Evolutionary conservation across 2,888 invertebrate genomes (phyloP).

Genomic region (Tortricodes alternella): DNA sequence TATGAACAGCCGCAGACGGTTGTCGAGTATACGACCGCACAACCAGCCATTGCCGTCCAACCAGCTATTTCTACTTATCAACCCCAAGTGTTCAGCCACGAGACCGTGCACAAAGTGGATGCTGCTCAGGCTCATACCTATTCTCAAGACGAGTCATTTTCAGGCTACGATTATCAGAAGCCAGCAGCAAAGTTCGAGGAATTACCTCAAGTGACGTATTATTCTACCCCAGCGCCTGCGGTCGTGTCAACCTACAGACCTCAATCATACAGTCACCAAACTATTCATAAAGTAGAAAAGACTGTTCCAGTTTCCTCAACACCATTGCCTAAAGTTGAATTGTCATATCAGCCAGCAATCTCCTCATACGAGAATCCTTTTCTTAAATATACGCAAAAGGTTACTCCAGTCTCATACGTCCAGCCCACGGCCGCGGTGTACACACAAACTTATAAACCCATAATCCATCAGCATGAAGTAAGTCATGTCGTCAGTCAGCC

Average conservation of each 20-base stretch:
- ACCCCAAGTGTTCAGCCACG: slow-evolving; percentile 58
- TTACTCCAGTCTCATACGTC: slow-evolving; percentile 55
- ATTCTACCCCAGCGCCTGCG: slow-evolving; percentile 52
- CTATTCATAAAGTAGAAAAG: slow-evolving; percentile 60
- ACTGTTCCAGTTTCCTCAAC: slow-evolving; percentile 56
- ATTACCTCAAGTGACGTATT: slow-evolving; percentile 39
- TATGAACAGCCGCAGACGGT: slow-evolving; percentile 47
- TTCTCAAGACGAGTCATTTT: slow-evolving; percentile 43
- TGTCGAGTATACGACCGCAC: slow-evolving; percentile 48
- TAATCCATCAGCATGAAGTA: slow-evolving; percentile 56
- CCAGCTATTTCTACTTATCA: slow-evolving; percentile 54
- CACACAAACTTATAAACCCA: slow-evolving; percentile 60
- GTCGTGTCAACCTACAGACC: slow-evolving; percentile 58
- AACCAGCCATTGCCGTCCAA: slow-evolving; percentile 41
- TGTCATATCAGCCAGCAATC: slow-evolving; percentile 51
- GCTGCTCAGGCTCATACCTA: slow-evolving; percentile 52
- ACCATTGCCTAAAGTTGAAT: slow-evolving; percentile 46
- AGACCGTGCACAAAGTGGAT: slow-evolving; percentile 61
- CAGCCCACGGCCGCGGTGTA: slow-evolving; percentile 59
- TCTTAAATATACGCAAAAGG: slow-evolving; percentile 55
- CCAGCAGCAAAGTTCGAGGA: slow-evolving; percentile 56
- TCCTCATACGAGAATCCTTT: slow-evolving; percentile 65
- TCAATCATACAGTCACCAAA: slow-evolving; percentile 64
- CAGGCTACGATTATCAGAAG: slow-evolving; percentile 40
- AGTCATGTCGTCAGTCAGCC: slow-evolving; percentile 54